Evolutionary conservation across 2,113 vertebrate species (phyloP).

Genomic region (Dipodomys stephensi): DNA sequence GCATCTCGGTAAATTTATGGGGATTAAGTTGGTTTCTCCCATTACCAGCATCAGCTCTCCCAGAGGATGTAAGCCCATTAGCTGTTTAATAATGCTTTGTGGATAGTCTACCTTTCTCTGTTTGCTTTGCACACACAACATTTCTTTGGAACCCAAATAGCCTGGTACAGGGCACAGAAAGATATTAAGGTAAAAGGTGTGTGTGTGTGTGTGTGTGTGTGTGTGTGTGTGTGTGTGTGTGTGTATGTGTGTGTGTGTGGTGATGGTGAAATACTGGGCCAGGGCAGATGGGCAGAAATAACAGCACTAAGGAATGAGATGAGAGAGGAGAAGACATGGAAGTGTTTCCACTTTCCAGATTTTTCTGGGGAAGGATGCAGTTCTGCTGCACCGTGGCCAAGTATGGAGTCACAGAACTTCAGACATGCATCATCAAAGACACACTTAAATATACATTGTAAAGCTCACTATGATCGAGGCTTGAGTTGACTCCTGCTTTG

Average conservation of each 20-base stretch:
- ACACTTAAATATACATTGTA: neutral
- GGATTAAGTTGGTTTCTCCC: neutral
- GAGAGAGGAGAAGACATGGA: neutral
- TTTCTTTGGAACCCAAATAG: conserved; percentile 68
- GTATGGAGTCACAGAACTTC: neutral
- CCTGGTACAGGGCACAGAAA: conserved; percentile 23
- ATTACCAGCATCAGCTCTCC: neutral
- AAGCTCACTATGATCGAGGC: neutral
- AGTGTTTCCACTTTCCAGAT: neutral
- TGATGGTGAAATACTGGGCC: neutral
- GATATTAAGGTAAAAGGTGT: neutral
- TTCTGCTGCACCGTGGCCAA: neutral
- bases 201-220: neutral
- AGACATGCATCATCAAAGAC: neutral
- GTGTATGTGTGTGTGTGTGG: neutral
- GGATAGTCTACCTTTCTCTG: conserved; percentile 51
- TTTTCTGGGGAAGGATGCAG: neutral
- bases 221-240: neutral
- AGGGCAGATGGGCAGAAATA: neutral
- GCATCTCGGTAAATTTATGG: neutral
- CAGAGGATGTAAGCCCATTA: conserved; percentile 29
- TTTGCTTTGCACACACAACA: conserved; percentile 69
- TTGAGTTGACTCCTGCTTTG: neutral
- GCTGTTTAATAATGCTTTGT: conserved; percentile 56
- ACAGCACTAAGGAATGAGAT: no score